These are phyloP conservation scores for Dendrolimus kikuchii DNA, from an alignment of 1,140 invertebrate genomes.

Conservation along the genomic window DNA sequence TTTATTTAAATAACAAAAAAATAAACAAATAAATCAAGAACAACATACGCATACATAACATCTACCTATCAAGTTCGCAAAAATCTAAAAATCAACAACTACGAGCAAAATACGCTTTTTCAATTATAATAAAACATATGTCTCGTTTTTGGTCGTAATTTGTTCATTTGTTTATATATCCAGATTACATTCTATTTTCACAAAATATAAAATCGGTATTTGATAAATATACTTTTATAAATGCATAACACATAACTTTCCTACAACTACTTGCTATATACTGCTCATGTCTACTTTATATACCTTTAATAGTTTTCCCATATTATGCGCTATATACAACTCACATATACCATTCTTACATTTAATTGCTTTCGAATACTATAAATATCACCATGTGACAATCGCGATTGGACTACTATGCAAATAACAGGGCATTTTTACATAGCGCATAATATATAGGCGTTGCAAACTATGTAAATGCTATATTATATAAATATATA, in stretches of 20 bases:
- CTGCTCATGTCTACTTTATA: constrained; percentile 42
- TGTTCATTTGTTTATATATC: constrained; percentile 1
- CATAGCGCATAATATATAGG: no score
- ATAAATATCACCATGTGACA: no score
- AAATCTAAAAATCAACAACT: no score
- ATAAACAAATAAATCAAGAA: constrained; percentile 12
- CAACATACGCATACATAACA: constrained; percentile 64
- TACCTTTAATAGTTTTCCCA: constrained; percentile 6
- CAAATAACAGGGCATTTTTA: no score
- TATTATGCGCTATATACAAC: constrained; percentile 5
- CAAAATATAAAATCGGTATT: constrained; percentile 25
- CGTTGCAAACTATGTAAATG: no score
- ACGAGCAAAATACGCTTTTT: no score
- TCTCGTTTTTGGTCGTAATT: neutral
- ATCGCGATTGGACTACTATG: no score
- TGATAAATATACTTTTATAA: constrained; percentile 36
- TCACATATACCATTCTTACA: no score
- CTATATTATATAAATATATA: no score
- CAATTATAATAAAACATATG: no score
- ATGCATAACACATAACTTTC: constrained; percentile 47
- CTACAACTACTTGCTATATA: constrained; percentile 44
- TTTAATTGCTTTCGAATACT: no score
- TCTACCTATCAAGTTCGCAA: constrained; percentile 46
- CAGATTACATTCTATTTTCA: neutral
- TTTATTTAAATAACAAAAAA: constrained; percentile 15